Evolutionary conservation across 2,888 invertebrate species (phyloP), one percentile per base, ranked within the genome.

Genomic region (Acanthosoma haemorrhoidale): DNA sequence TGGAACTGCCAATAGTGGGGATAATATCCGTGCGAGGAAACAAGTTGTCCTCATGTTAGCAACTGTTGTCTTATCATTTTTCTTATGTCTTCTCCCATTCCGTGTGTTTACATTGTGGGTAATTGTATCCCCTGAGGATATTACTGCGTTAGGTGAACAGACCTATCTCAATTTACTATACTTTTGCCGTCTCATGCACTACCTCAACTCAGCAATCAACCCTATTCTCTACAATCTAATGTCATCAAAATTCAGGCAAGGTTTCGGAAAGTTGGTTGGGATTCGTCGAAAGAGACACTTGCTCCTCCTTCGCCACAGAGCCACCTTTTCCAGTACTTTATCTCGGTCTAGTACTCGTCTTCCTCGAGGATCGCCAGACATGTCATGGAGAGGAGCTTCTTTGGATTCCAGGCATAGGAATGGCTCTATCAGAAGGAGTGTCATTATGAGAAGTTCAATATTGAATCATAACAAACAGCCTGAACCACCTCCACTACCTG

Each of bases 191-290:
- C 88, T 92, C 61, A 91, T 94, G 90, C 82, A 92, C 67, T 94
- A 94, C 77, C 83, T 94, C 73, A 94, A 95, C 80, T 94, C 94
- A 3, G 94, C 93, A 41, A 86, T 93, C 75, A 94, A 95, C 80
- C 94, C 94, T 0, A 90, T 94, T 75, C 82, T 95, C n/a, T 95
- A 95, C 79, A 94, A 94, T 79, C 82, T 94, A 73, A 92, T 94
- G 90, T 93, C 92, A 43, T 91, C 92, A 2, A 94, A 93, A 81
- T 95, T 95, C 78, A 86, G 94, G 2, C 85, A 87, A 69, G 92
- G 91, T 0, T 92, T 92, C 77, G 66, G 73, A 39, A 70, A 71
- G 18, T 70, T 75, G 43, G 68, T 73, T n/a, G 72, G 72, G 31
- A 41, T 71, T 11, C 38, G 70, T 21, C 67, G 73, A n/a, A 72